These are phyloP conservation scores for Torymus aiolomorphi DNA, from an alignment of 2,888 invertebrate genomes.

Conservation along the genomic window DNA sequence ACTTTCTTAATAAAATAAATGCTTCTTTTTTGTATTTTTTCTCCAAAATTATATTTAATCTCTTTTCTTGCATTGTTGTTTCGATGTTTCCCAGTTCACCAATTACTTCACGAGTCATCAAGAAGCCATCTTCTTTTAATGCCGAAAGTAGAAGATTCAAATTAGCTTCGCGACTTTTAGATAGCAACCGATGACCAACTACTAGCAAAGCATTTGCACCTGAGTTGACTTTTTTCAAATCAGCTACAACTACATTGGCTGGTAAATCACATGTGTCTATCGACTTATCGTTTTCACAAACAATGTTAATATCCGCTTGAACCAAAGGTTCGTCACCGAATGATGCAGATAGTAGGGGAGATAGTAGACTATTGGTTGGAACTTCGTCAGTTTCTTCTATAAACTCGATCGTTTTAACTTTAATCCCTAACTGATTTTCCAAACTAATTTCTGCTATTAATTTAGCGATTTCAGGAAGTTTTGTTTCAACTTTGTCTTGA, in stretches of 20 bases:
- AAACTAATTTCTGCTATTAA: conserved; percentile 76
- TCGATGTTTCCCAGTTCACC: conserved; percentile 57
- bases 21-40: conserved; percentile 32
- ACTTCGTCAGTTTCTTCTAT: conserved; percentile 64
- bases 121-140: conserved; percentile 64
- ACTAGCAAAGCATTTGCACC: conserved; percentile 78
- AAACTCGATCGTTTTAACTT: conserved; percentile 72
- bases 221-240: conserved; percentile 77
- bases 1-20: too few relatives aligned
- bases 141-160: conserved; percentile 58
- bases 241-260: conserved; percentile 78
- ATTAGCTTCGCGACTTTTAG: neutral
- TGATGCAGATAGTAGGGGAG: conserved; percentile 78
- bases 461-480: conserved; percentile 67
- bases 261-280: conserved; percentile 76
- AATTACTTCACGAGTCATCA: conserved; percentile 65
- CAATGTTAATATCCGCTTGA: conserved; percentile 81
- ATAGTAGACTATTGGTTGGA: conserved; percentile 72
- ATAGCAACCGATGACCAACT: conserved; percentile 77
- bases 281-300: conserved; percentile 68
- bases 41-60: conserved; percentile 48
- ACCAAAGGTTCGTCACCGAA: conserved; percentile 83
- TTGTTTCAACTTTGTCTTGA: conserved; percentile 65
- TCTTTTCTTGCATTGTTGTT: conserved; percentile 77
- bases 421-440: conserved; percentile 75